Conservation (phyloP, 2,797 vertebrate species). For the Falco rusticolus region DNA sequence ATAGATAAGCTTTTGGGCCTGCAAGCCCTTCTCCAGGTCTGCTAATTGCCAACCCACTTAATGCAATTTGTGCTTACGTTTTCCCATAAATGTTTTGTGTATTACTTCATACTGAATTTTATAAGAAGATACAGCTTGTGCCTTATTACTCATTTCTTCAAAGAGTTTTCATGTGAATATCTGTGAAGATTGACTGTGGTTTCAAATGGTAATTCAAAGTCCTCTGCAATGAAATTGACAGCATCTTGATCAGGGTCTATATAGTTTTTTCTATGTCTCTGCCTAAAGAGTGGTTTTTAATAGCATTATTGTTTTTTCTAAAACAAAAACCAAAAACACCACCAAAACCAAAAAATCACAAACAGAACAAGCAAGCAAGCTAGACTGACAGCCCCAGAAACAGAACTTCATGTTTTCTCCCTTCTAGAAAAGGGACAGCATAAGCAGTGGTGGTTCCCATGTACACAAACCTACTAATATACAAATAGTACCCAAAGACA, state of each 20-base stretch:
- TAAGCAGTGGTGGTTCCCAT: neutral
- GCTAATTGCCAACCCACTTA: neutral
- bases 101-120: neutral
- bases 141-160: slow-evolving; percentile 25
- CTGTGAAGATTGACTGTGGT: neutral
- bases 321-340: neutral
- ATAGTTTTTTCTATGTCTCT: neutral
- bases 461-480: neutral
- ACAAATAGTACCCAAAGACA: neutral
- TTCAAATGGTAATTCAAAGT: neutral
- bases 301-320: neutral
- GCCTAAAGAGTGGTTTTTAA: neutral
- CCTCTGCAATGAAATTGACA: slow-evolving; percentile 50
- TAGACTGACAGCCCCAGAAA: neutral
- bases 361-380: neutral
- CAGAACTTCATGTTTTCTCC: neutral
- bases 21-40: neutral
- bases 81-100: neutral
- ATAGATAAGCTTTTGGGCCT: neutral
- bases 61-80: neutral
- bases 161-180: slow-evolving; percentile 10
- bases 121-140: neutral
- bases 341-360: neutral
- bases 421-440: neutral
- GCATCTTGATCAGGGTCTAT: neutral